Evolutionary conservation across 2,797 vertebrate species (phyloP).

Genomic region (Pitangus sulphuratus): DNA sequence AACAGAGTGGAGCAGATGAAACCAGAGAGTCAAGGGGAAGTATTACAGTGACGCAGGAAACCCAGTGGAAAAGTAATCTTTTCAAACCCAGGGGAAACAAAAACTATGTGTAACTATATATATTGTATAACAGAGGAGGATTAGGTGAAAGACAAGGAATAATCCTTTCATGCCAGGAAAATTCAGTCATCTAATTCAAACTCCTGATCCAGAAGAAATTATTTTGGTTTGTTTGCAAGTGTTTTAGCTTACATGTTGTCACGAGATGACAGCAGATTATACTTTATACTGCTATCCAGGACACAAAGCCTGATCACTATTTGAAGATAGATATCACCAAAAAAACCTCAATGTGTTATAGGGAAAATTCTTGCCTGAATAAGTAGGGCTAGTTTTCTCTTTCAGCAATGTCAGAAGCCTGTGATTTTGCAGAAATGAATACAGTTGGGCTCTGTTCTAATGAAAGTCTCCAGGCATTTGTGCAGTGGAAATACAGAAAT

Average conservation of each 20-base stretch:
- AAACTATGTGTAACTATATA: conserved; percentile 35
- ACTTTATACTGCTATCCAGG: background rate
- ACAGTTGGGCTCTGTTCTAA: background rate
- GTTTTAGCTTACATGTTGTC: conserved; percentile 29
- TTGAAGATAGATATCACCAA: background rate
- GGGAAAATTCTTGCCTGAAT: background rate
- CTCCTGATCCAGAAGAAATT: conserved; percentile 58
- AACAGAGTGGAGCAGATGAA: conserved; percentile 12
- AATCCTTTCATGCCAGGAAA: conserved; percentile 62
- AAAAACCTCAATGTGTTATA: background rate
- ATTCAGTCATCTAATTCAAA: conserved; percentile 66
- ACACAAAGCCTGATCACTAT: background rate
- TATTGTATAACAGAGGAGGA: conserved; percentile 49
- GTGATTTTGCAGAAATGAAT: conserved; percentile 42
- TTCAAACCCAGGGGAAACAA: conserved; percentile 40
- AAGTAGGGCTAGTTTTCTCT: conserved; percentile 10
- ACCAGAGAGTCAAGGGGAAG: conserved; percentile 58
- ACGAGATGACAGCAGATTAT: conserved; percentile 19
- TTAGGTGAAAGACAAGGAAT: conserved; percentile 61
- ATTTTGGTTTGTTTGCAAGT: conserved; percentile 59
- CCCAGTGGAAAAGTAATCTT: conserved; percentile 68
- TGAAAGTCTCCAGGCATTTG: conserved; percentile 7
- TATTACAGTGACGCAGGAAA: conserved; percentile 40
- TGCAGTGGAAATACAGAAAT: conserved; percentile 47
- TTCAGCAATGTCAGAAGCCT: conserved; percentile 11